Evolutionary conservation across 2,888 invertebrate genomes (phyloP).

Genomic region (Agriotes lineatus): DNA sequence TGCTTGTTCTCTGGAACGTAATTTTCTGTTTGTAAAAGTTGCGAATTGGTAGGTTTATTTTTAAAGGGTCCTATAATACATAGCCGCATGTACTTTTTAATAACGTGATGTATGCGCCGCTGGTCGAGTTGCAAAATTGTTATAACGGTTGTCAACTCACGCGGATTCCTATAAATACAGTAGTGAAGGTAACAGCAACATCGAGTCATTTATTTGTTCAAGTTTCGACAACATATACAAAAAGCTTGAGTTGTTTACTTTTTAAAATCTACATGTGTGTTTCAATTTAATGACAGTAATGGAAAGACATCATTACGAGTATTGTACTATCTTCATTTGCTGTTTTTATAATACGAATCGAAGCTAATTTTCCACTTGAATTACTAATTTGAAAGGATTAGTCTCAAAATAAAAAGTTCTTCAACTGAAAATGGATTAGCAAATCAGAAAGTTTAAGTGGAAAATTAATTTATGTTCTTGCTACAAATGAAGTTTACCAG

Average conservation of each 20-base stretch:
- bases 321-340: no score
- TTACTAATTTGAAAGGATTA: no score
- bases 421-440: no score
- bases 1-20: no score
- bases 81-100: conserved; percentile 9
- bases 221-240: conserved; percentile 10
- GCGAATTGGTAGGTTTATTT: conserved; percentile 1
- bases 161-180: conserved; percentile 12
- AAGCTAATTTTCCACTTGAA: no score
- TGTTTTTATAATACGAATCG: no score
- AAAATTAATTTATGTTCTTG: no score
- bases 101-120: not conserved
- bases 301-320: no score
- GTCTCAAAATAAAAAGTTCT: no score
- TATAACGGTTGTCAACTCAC: conserved; percentile 9
- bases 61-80: conserved; percentile 5
- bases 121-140: conserved; percentile 12
- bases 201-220: conserved; percentile 21
- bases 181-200: conserved; percentile 6
- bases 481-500: no score
- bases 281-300: not conserved
- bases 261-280: not conserved
- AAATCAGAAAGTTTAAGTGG: no score
- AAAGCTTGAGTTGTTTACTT: conserved; percentile 15
- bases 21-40: conserved; percentile 1